Evolutionary conservation across 2,888 invertebrate species (phyloP).

Genomic region (Carabus problematicus): DNA sequence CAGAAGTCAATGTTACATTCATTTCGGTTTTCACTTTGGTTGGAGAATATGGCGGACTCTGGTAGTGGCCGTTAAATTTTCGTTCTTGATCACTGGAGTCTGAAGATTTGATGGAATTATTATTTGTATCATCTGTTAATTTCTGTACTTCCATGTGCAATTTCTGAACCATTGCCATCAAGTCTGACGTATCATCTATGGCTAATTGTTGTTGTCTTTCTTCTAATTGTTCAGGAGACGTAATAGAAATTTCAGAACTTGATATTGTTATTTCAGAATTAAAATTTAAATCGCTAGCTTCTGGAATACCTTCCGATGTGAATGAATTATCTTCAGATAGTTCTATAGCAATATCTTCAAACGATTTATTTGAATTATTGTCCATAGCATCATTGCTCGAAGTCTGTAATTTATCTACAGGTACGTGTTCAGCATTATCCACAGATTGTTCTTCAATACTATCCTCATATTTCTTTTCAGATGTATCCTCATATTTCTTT

Average conservation of each 20-base stretch:
- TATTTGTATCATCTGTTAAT: constrained; percentile 46
- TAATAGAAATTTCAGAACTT: constrained; percentile 17
- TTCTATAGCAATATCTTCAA: not conserved
- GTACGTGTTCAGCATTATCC: not conserved
- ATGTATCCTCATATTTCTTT: not conserved
- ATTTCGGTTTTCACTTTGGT: constrained; percentile 22
- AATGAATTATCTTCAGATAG: not conserved
- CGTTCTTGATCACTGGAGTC: not conserved
- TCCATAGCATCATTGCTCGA: not conserved
- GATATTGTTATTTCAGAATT: constrained; percentile 21
- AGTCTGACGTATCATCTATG: constrained; percentile 40
- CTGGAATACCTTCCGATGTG: not conserved
- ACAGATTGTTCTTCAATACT: not conserved
- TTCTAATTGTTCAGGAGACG: constrained; percentile 22
- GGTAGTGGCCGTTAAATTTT: not conserved
- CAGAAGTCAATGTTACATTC: constrained; percentile 12
- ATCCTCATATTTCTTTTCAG: no score
- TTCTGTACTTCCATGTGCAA: constrained; percentile 48
- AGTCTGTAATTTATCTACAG: not conserved
- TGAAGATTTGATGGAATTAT: constrained; percentile 37
- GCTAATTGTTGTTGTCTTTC: constrained; percentile 17
- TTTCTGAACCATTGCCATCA: constrained; percentile 44
- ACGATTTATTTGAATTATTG: not conserved
- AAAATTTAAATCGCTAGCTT: not conserved
- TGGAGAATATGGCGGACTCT: constrained; percentile 1